These are phyloP conservation scores for Lanistes nyassanus DNA, from an alignment of 1,140 invertebrate species.

Conservation along the genomic window DNA sequence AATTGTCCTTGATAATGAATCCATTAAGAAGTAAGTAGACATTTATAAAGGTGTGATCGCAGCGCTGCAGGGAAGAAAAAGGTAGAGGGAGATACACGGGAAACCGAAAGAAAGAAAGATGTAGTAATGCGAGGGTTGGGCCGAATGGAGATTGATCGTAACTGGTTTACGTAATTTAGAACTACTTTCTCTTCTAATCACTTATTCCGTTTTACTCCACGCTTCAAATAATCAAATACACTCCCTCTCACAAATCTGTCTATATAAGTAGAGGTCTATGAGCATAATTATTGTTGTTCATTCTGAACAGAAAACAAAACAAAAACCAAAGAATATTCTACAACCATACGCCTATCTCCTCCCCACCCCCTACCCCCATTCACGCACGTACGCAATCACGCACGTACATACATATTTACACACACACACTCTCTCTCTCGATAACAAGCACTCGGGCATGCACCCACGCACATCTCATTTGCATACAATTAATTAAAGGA, in stretches of 20 bases:
- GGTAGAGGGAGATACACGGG: too few species aligned
- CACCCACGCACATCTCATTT: not conserved
- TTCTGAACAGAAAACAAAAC: not conserved
- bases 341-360: not conserved
- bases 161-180: not conserved
- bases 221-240: not conserved
- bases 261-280: too few species aligned
- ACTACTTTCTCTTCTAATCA: not conserved
- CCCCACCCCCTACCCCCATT: not conserved
- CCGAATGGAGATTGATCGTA: too few species aligned
- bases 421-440: conserved; percentile 6
- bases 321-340: not conserved
- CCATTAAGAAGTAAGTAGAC: too few species aligned
- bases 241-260: too few species aligned
- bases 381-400: not conserved
- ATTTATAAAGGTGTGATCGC: too few species aligned
- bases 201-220: not conserved
- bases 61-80: too few species aligned
- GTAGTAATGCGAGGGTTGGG: too few species aligned
- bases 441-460: not conserved
- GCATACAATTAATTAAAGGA: too few species aligned
- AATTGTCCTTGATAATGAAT: too few species aligned
- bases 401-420: not conserved
- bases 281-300: not conserved
- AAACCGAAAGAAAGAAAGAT: too few species aligned